A percentile compares a stretch with the other conserved stretches of the same genome.
Conservation (phyloP, 2,113 vertebrate species). For the Paramormyrops kingsleyae region DNA sequence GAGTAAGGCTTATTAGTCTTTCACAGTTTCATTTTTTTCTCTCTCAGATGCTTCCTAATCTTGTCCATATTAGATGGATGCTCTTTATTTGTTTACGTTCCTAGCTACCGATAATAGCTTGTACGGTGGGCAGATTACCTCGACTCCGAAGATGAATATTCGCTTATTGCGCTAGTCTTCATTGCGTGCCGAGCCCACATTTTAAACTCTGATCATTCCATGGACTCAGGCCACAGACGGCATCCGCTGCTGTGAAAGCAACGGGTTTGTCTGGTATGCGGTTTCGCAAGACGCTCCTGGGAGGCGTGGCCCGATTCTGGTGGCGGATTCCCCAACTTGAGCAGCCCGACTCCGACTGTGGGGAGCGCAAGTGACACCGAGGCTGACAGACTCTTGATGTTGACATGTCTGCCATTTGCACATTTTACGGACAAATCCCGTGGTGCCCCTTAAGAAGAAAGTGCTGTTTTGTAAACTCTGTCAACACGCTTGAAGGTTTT, state of each 20-base stretch:
- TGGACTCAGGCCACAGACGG: not conserved
- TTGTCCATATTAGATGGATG: not conserved
- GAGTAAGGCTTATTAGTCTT: not conserved
- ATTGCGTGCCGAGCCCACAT: not conserved
- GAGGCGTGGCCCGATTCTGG: not conserved
- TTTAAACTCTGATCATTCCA: not conserved
- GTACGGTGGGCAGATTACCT: not conserved
- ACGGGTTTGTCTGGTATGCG: not conserved
- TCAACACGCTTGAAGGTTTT: not conserved
- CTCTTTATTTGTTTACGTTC: not conserved
- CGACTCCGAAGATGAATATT: not conserved
- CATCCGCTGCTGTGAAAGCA: not conserved
- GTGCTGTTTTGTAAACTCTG: conserved; percentile 1
- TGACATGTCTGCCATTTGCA: not conserved
- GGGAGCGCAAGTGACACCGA: not conserved
- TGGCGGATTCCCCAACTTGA: not conserved
- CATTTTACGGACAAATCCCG: not conserved
- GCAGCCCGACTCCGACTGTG: not conserved
- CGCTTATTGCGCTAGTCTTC: not conserved
- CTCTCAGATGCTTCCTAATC: not conserved
- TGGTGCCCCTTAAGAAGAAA: not conserved
- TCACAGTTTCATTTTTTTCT: not conserved
- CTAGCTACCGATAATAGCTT: not conserved
- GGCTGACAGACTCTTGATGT: not conserved
- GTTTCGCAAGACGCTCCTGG: not conserved